These are phyloP conservation scores for Orchestia grillus DNA, from an alignment of 1,140 invertebrate species.

Conservation along the genomic window DNA sequence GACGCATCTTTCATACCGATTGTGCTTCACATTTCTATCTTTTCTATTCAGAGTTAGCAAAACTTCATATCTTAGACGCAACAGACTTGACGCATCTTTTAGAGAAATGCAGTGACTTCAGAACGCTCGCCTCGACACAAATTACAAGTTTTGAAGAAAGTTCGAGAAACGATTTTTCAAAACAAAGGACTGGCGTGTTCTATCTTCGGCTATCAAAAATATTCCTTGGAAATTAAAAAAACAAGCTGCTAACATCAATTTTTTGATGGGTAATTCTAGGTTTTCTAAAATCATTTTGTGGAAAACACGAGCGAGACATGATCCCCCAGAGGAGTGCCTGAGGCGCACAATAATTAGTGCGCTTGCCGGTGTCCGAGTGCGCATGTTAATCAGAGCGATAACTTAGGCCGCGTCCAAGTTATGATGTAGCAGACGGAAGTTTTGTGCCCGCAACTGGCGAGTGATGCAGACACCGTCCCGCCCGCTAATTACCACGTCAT, in stretches of 20 bases:
- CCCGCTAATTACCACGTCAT: constrained; percentile 9
- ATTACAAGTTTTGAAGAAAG: not conserved
- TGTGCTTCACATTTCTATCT: no score
- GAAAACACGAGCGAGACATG: not conserved
- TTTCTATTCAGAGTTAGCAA: no score
- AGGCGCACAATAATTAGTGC: not conserved
- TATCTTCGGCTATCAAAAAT: not conserved
- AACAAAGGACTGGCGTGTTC: not conserved
- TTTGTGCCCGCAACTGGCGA: constrained; percentile 13
- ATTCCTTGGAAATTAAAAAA: not conserved
- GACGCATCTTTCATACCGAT: no score
- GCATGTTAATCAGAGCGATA: constrained; percentile 54
- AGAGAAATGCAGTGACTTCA: not conserved
- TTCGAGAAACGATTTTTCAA: not conserved
- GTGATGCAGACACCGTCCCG: not conserved
- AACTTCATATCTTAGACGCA: no score
- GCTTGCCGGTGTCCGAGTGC: not conserved
- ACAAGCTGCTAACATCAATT: not conserved
- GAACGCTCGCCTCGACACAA: not conserved
- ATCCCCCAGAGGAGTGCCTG: not conserved
- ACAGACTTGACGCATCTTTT: not conserved
- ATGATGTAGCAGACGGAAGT: constrained; percentile 47
- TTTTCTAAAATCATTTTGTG: not conserved
- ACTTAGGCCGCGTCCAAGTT: constrained; percentile 14
- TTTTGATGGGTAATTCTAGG: not conserved